Evolutionary conservation across 2,797 vertebrate species (phyloP).

Genomic region (Platyrinchus mystaceus): DNA sequence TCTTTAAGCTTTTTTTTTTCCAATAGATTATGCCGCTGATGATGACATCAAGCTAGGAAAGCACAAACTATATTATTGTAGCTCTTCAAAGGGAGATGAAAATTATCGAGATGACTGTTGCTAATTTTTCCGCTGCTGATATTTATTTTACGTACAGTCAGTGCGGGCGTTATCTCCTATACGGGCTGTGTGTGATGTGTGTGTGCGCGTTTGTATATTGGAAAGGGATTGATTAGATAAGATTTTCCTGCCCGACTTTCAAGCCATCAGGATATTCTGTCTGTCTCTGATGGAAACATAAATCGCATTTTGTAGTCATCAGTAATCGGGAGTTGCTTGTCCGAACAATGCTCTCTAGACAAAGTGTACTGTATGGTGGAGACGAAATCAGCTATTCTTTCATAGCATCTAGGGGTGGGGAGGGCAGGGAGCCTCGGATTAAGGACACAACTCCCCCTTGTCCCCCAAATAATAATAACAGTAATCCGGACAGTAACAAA

Average conservation of each 20-base stretch:
- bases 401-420: background rate
- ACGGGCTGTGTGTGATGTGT: background rate
- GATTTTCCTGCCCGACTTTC: background rate
- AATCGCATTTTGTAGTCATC: constrained; percentile 54
- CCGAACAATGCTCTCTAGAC: constrained; percentile 66
- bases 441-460: constrained; percentile 18
- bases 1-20: background rate
- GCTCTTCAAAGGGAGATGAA: background rate
- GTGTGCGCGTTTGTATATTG: background rate
- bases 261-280: constrained; percentile 35
- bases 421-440: constrained; percentile 4
- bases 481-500: constrained; percentile 25
- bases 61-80: background rate
- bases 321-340: constrained; percentile 50
- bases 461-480: constrained; percentile 47
- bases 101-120: background rate
- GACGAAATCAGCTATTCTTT: constrained; percentile 38
- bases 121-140: background rate
- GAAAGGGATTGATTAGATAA: constrained; percentile 15
- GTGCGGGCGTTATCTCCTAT: background rate
- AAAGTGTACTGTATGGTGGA: constrained; percentile 52
- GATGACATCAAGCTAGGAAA: background rate
- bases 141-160: background rate
- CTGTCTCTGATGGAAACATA: constrained; percentile 34
- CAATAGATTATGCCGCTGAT: background rate